Base-by-base conservation (phyloP, 2,888 invertebrate species). In the Rutpela maculata region DNA sequence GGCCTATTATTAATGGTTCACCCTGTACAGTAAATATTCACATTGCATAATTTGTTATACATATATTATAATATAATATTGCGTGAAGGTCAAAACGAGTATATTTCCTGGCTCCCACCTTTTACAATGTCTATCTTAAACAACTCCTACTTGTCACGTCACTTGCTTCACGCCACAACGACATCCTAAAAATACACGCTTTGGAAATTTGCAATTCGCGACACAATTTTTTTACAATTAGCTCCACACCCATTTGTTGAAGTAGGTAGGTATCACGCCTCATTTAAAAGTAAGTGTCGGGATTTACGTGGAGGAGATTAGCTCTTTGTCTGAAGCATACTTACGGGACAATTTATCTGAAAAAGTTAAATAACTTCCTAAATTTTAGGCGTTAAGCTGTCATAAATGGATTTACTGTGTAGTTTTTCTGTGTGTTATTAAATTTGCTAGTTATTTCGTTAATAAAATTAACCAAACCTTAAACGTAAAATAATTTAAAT, bases 71-170 rank as follows among this genome's bases (percentile, higher is more conserved):
- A 11, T 22, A 60, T 60, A 5, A 22, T 60, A 60, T n/a, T 50
- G n/a, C 12, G 12, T 43, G 43, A 50, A 50, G 50, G 50, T 65
- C 65, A 65, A 65, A 19, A 22, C 65, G 50, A 65, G 19, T 43
- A 19, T 22, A 43, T 43, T 43, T 43, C 12, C 43, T 65, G 12
- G 19, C 65, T 65, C 65, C 65, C 38, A 65, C 65, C 43, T 65
- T 5, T 35, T 6, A 43, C 43, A 38, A 43, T 65, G 22, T 65
- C 43, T 65, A 65, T 65, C 50, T 65, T 43, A 43, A 43, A 19
- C 17, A 19, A 65, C 65, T 65, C 65, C 65, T 65, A 65, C 65
- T 65, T 65, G n/a, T 50, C 50, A 50, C 50, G 50, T n/a, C n/a
- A 50, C 50, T n/a, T 12, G 12, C 12, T 12, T 43, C 43, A 43